These are phyloP conservation scores for Mormyrops boulengeri DNA, from an alignment of 2,797 vertebrate species.

Conservation along the genomic window DNA sequence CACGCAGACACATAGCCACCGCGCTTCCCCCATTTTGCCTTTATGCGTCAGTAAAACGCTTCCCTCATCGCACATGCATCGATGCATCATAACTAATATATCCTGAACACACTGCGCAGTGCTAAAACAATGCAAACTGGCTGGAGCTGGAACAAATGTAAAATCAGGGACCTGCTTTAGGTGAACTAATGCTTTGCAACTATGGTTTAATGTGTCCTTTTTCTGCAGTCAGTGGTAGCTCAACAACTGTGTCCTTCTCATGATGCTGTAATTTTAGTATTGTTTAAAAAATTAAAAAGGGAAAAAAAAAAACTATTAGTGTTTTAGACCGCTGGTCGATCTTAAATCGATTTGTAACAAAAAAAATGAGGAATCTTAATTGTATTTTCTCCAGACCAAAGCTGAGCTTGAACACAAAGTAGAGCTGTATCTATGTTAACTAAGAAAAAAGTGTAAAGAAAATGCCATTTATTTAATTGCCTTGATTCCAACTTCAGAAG, in stretches of 20 bases:
- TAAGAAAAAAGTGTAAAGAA: slow-evolving; percentile 57
- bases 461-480: slow-evolving; percentile 75
- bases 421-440: slow-evolving; percentile 72
- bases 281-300: slow-evolving; percentile 56
- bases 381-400: slow-evolving; percentile 76
- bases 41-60: slow-evolving; percentile 60
- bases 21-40: slow-evolving; percentile 56
- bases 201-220: slow-evolving; percentile 64
- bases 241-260: slow-evolving; percentile 55
- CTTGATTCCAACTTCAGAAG: slow-evolving; percentile 59
- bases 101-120: slow-evolving; percentile 64
- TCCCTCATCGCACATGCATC: slow-evolving; percentile 60
- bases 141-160: slow-evolving; percentile 64
- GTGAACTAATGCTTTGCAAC: slow-evolving; percentile 62
- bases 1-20: slow-evolving; percentile 48
- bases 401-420: slow-evolving; percentile 75
- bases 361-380: slow-evolving; percentile 49
- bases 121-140: slow-evolving; percentile 70
- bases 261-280: slow-evolving; percentile 51
- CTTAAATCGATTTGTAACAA: slow-evolving; percentile 74
- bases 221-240: slow-evolving; percentile 66
- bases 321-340: slow-evolving; percentile 77
- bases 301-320: slow-evolving; percentile 39
- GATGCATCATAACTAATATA: slow-evolving; percentile 57
- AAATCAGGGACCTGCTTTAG: slow-evolving; percentile 71